phyloP scores from a whole-genome alignment of 23 tunicate genomes.

The Halocynthia roretzi region DNA sequence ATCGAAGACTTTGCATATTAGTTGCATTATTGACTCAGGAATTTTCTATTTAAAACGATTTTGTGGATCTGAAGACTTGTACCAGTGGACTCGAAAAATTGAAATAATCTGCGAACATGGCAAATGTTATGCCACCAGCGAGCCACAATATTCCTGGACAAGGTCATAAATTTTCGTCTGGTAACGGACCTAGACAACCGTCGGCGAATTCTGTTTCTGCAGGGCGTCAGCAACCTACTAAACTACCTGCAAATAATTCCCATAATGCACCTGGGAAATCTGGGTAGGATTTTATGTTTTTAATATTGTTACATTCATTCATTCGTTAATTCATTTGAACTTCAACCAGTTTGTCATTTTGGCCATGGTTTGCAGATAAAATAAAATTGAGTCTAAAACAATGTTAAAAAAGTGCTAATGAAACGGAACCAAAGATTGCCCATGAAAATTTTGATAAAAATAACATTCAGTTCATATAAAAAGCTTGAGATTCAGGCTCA shows the following conservation, averaged over 20 bases:
- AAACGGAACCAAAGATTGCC: too few relatives aligned
- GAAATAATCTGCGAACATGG: conserved; percentile 10
- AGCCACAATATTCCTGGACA: not conserved
- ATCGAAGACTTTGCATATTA: not conserved
- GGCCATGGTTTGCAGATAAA: too few relatives aligned
- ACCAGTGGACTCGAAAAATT: too few relatives aligned
- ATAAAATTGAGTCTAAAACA: too few relatives aligned
- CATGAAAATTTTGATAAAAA: too few relatives aligned
- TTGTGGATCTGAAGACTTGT: too few relatives aligned
- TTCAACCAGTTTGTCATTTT: too few relatives aligned
- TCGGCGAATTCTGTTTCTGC: conserved; percentile 12
- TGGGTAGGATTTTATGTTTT: conserved; percentile 7
- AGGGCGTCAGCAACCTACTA: not conserved
- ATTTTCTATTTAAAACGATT: too few relatives aligned
- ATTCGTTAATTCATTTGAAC: too few relatives aligned
- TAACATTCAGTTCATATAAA: too few relatives aligned
- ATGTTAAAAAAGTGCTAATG: too few relatives aligned
- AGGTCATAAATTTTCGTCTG: conserved; percentile 21
- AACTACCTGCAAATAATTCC: not conserved
- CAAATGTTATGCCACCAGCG: conserved; percentile 29
- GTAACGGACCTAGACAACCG: conserved; percentile 19
- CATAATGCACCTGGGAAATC: conserved; percentile 21
- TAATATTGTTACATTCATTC: not conserved
- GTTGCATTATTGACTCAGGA: not conserved
- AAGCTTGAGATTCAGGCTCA: too few relatives aligned